phyloP scores from a whole-genome alignment of 2,113 vertebrate genomes.

The Heterocephalus glaber region DNA sequence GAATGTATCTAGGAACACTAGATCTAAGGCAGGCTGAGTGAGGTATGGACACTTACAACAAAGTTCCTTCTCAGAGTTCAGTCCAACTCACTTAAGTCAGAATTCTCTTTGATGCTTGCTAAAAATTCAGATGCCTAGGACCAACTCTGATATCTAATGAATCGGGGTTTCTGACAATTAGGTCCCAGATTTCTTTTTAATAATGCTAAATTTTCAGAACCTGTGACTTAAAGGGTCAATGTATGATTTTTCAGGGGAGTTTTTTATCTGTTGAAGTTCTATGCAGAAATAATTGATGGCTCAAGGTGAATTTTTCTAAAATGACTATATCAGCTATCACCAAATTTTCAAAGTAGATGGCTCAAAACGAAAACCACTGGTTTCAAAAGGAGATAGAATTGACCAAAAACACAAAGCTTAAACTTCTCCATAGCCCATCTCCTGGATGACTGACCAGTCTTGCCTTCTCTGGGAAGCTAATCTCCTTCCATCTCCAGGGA shows the following conservation, averaged over 20 bases:
- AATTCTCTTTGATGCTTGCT: neutral
- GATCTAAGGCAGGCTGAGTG: neutral
- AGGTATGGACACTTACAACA: neutral
- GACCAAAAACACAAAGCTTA: neutral
- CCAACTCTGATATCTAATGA: neutral
- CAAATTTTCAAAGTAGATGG: conserved; percentile 27
- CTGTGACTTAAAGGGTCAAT: neutral
- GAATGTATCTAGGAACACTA: neutral
- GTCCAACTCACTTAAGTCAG: neutral
- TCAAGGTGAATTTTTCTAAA: conserved; percentile 28
- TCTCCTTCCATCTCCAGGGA: neutral
- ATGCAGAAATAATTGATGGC: neutral
- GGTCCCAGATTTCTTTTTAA: neutral
- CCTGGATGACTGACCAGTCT: neutral
- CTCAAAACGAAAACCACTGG: neutral
- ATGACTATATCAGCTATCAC: neutral
- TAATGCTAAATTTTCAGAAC: neutral
- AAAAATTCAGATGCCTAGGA: neutral
- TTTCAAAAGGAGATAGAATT: neutral
- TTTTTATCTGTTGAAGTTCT: neutral
- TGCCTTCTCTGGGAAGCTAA: neutral
- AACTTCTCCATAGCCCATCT: neutral
- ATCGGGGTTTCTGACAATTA: neutral
- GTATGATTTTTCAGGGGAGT: neutral
- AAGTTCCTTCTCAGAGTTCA: neutral